Base-by-base conservation (phyloP, 1,140 invertebrate genomes). In the Drosophila suzukii region DNA sequence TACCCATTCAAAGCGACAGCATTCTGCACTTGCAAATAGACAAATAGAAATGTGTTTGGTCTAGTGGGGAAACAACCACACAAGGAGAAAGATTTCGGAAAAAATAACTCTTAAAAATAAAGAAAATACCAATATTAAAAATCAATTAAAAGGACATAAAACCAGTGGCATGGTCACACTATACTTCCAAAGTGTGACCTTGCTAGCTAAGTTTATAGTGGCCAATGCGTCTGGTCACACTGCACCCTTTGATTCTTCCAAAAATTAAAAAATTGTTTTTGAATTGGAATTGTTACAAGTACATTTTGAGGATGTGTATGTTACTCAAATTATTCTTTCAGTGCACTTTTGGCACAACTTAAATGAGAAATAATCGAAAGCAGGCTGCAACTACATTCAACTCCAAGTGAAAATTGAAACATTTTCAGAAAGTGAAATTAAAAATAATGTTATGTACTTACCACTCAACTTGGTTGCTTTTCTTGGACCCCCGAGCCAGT, bases 1-100 rank as follows among this genome's bases (percentile, higher is more conserved):
- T 75, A 77, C 75, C 79, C 68, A 74, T 76, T 77, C 73, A 63
- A 49, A 49, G 50, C 36, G 53, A 71, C 66, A 72, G 51, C 53
- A 72, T 27, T 72, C 68, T 71, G 66, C 68, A 72, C 44, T 71
- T 58, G 68, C 44, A 58, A 72, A 50, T 71, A 58, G 44, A 58
- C 53, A 17, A 41, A 39, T 20, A 49, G 34, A n/a, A 24, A 36
- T 32, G n/a, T 10, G n/a, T 30, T 30, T 11, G 13, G 4, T 27
- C 20, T 54, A 15, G 53, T 39, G 13, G 24, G 13, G 15, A 13
- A 27, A 3, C 24, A 13, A 32, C 3, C 7, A 49, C 13, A 47
- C 20, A 47, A 47, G 20, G 24, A n/a, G 47, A n/a, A 30, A 49
- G 24, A 27, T 15, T 41, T 41, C 7, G 6, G n/a, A 41, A 7